Base-by-base conservation (phyloP, 2,888 invertebrate genomes). In the Nudaria mundana region DNA sequence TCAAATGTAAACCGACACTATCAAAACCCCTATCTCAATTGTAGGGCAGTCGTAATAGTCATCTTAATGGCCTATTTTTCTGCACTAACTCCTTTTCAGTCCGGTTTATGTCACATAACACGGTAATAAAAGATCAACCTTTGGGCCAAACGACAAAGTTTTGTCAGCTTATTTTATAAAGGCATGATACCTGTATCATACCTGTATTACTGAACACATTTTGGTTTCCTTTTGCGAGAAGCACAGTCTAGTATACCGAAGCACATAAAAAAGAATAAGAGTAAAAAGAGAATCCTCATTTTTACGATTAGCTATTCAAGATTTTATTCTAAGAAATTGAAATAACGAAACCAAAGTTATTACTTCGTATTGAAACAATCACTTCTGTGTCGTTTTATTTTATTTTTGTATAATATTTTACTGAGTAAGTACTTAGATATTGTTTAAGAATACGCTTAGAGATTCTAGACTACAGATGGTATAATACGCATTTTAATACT, bases 91-190 rank as follows among this genome's bases (percentile, higher is more conserved):
- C 49, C 51, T 55, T 52, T 50, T 35, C 41, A 51, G 51, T 56
- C 60, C 56, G 58, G 49, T 63, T 65, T 65, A 66, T 67, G 57
- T 66, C 41, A 60, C 68, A 68, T 75, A 69, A 74, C 62, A 68
- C 40, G 53, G 66, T 63, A 65, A 78, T 81, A 79, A 79, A 74
- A 49, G 56, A 48, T 44, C 65, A 81, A 79, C 64, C 75, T 80
- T 56, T 52, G 46, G 55, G 64, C 51, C 61, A 48, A 60, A 49
- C 49, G 52, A 36, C 36, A 52, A 60, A 48, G 54, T 47, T 51
- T 47, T 52, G 55, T 58, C 62, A 69, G 65, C 52, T 48, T 56
- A 69, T 73, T 66, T 63, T 68, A 51, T 56, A 52, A 59, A 52
- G 48, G 45, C 49, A 48, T 53, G 56, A 61, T 56, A 59, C 20